These are phyloP conservation scores for Microcebus griseorufus DNA, from an alignment of 2,113 vertebrate species.

Conservation along the genomic window DNA sequence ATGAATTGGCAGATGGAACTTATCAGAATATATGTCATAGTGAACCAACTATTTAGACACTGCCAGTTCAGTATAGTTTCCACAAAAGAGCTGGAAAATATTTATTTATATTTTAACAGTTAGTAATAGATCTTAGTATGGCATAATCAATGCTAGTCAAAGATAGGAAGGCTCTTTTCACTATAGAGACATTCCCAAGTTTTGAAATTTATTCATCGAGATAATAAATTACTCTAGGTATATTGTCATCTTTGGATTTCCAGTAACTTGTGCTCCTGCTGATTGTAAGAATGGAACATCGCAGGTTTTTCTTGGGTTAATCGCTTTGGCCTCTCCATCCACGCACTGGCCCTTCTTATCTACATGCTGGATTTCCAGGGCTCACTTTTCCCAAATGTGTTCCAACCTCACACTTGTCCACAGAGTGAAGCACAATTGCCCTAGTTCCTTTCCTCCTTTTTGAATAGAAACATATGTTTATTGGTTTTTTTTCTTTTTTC, in stretches of 20 bases:
- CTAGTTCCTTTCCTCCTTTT: neutral
- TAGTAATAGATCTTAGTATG: neutral
- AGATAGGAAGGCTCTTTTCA: neutral
- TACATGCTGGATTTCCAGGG: neutral
- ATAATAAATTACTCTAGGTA: neutral
- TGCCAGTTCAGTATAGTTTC: neutral
- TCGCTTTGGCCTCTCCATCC: neutral
- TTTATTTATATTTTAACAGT: neutral
- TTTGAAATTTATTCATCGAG: neutral
- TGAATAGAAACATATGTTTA: neutral
- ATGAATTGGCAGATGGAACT: neutral
- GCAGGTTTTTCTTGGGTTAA: neutral
- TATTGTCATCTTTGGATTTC: neutral
- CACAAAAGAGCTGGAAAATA: neutral
- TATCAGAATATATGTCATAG: neutral
- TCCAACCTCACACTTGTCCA: neutral
- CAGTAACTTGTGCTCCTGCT: neutral
- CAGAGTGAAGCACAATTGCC: neutral
- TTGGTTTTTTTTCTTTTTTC: neutral
- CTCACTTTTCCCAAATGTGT: neutral
- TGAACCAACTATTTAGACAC: neutral
- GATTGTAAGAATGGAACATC: neutral
- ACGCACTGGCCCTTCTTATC: fast-evolving
- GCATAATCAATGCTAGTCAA: neutral
- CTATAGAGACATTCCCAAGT: neutral